Conservation (phyloP, 2,888 invertebrate genomes). For the Tineola bisselliella region DNA sequence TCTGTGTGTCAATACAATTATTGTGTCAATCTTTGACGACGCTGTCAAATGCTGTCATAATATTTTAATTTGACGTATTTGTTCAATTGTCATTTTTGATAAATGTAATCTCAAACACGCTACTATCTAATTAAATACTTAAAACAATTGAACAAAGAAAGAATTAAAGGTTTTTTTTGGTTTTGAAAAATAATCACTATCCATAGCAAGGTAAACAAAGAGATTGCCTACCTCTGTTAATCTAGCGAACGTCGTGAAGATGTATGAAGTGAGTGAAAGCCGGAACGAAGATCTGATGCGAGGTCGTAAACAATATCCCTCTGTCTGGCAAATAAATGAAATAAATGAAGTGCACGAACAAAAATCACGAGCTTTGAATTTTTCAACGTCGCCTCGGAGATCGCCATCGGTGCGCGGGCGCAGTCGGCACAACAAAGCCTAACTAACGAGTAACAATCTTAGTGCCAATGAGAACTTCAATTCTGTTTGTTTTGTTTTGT, state of each 20-base stretch:
- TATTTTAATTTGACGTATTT: not conserved
- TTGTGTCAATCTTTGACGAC: not conserved
- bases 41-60: not conserved
- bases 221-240: not conserved
- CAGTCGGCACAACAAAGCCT: slow-evolving; percentile 5
- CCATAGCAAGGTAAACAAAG: too few species aligned
- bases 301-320: slow-evolving; percentile 46
- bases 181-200: too few species aligned
- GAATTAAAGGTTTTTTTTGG: too few species aligned
- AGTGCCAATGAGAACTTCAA: not conserved
- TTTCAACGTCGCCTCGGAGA: slow-evolving; percentile 52
- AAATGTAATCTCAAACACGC: not conserved
- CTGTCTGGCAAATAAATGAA: slow-evolving; percentile 36
- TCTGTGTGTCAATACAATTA: not conserved
- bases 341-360: slow-evolving; percentile 46
- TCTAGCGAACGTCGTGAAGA: not conserved
- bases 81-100: not conserved
- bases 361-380: slow-evolving; percentile 61
- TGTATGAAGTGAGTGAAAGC: slow-evolving; percentile 27
- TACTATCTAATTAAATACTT: too few species aligned
- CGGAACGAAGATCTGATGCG: slow-evolving; percentile 21
- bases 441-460: not conserved
- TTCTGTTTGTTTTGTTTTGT: not conserved
- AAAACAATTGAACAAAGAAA: too few species aligned
- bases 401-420: slow-evolving; percentile 29